Evolutionary conservation across 2,797 vertebrate species (phyloP).

Genomic region (Pteronotus mesoamericanus): DNA sequence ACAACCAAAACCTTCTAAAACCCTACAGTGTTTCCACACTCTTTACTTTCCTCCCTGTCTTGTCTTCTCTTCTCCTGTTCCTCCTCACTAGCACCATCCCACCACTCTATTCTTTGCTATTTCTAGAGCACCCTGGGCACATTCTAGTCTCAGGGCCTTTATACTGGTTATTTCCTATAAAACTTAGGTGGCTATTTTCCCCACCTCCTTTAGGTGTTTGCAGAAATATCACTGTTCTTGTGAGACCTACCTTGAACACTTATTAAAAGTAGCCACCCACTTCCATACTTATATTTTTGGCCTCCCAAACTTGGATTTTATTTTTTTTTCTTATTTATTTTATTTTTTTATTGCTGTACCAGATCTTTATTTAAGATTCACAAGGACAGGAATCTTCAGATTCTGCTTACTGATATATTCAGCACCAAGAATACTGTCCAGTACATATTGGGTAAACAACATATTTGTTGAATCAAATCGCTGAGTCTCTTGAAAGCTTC

Average conservation of each 20-base stretch:
- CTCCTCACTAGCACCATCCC: background rate
- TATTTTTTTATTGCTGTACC: background rate
- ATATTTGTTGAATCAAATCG: background rate
- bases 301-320: background rate
- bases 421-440: background rate
- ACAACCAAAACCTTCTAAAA: background rate
- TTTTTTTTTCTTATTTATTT: background rate
- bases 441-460: background rate
- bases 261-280: background rate
- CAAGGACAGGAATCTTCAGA: background rate
- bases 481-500: background rate
- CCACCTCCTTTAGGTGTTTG: background rate
- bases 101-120: background rate
- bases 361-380: background rate
- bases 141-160: background rate
- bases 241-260: background rate
- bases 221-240: background rate
- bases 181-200: background rate
- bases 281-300: background rate
- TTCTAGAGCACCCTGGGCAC: background rate
- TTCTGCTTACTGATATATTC: background rate
- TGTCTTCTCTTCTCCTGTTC: background rate
- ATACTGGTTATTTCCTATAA: background rate
- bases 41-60: accelerated
- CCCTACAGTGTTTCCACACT: background rate